phyloP scores from a whole-genome alignment of 1,140 invertebrate genomes.

The Trichoplusia ni region DNA sequence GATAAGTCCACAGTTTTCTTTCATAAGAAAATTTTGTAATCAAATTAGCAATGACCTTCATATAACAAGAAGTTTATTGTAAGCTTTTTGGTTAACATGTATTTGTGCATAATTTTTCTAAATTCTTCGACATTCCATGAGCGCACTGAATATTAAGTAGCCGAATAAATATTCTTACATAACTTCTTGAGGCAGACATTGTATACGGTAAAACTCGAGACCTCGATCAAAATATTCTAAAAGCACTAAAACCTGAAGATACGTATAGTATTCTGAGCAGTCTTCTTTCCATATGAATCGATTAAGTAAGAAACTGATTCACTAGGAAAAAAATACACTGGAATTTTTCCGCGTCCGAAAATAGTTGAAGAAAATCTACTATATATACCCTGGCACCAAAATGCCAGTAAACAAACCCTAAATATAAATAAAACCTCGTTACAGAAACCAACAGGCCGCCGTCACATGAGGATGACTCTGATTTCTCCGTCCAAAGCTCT shows the following conservation, averaged over 20 bases:
- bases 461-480: conserved; percentile 11
- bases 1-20: too few species aligned
- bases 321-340: too few species aligned
- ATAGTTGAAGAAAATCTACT: too few species aligned
- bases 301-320: too few species aligned
- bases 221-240: too few species aligned
- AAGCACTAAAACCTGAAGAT: too few species aligned
- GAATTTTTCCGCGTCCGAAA: too few species aligned
- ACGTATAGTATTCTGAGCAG: too few species aligned
- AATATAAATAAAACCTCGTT: conserved; percentile 8
- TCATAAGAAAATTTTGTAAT: neutral
- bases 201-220: too few species aligned
- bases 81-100: conserved; percentile 6
- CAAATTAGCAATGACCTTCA: neutral
- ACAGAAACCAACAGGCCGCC: neutral
- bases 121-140: conserved; percentile 28
- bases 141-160: conserved; percentile 20
- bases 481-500: conserved; percentile 9
- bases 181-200: conserved; percentile 8
- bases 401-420: neutral
- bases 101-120: conserved; percentile 23
- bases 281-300: too few species aligned
- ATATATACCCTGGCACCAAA: too few species aligned
- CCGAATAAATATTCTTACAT: conserved; percentile 28
- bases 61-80: conserved; percentile 1